A percentile compares a stretch with the other conserved stretches of the same genome.
These are phyloP conservation scores for Aviceda subcristata DNA, from an alignment of 2,113 vertebrate genomes.

Conservation along the genomic window DNA sequence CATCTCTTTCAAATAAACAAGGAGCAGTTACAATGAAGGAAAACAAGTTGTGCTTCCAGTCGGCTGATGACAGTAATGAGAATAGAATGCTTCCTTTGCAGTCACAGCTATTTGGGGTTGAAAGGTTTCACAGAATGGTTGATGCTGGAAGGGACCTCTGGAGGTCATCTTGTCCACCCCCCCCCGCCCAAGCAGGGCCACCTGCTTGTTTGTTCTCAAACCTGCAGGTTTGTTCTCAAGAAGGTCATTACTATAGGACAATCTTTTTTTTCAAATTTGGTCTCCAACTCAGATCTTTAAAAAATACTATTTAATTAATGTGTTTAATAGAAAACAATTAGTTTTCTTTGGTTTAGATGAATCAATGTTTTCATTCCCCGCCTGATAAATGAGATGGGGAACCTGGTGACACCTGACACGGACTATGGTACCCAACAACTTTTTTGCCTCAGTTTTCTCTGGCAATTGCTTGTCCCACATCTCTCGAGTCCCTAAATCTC, in stretches of 20 bases:
- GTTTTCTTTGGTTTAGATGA: neutral
- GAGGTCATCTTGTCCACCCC: neutral
- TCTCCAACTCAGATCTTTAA: neutral
- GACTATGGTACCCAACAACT: neutral
- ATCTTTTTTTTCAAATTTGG: neutral
- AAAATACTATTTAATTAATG: neutral
- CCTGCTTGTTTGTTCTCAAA: rapidly evolving
- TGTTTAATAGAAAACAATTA: neutral
- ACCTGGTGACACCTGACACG: neutral
- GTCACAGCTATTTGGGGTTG: neutral
- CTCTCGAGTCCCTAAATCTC: neutral
- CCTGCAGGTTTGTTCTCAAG: neutral
- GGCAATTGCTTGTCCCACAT: neutral
- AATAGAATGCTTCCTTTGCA: neutral
- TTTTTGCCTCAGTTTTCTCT: neutral
- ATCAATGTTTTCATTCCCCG: neutral
- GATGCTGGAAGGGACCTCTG: neutral
- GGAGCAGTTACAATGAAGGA: neutral
- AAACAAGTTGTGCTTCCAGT: neutral
- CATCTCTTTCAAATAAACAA: neutral
- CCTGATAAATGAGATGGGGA: neutral
- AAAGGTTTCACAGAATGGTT: neutral
- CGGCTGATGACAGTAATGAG: neutral
- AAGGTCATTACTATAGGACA: neutral
- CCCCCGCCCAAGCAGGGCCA: neutral